Percentiles rank a stretch among this genome's conserved stretches.
phyloP scores from a whole-genome alignment of 2,888 invertebrate genomes.

The Diploptera punctata region DNA sequence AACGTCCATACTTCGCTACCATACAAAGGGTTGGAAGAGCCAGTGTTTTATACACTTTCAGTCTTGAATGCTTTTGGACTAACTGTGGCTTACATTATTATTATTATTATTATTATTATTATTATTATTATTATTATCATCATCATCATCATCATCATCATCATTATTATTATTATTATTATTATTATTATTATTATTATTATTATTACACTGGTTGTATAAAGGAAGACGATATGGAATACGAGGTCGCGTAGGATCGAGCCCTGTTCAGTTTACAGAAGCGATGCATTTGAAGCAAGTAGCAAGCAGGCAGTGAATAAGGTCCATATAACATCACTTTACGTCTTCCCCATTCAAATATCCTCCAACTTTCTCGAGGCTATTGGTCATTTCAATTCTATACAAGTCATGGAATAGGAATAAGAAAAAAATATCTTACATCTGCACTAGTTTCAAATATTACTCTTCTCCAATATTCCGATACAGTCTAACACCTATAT shows the following conservation, averaged over 20 bases:
- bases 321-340: background rate
- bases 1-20: too few species aligned
- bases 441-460: background rate
- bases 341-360: background rate
- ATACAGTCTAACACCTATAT: background rate
- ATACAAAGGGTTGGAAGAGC: too few species aligned
- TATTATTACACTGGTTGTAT: too few species aligned
- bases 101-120: too few species aligned
- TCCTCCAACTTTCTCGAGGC: background rate
- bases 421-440: background rate
- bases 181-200: too few species aligned
- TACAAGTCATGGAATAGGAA: constrained; percentile 5
- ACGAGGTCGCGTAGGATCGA: background rate
- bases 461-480: background rate
- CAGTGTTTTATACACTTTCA: too few species aligned
- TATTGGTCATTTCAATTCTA: constrained; percentile 24
- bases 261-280: background rate
- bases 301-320: background rate
- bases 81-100: too few species aligned
- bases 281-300: background rate
- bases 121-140: too few species aligned
- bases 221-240: background rate
- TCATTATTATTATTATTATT: too few species aligned
- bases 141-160: too few species aligned
- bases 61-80: too few species aligned